Conservation (phyloP, 2,888 invertebrate genomes). For the Pantelozetes paolii region DNA sequence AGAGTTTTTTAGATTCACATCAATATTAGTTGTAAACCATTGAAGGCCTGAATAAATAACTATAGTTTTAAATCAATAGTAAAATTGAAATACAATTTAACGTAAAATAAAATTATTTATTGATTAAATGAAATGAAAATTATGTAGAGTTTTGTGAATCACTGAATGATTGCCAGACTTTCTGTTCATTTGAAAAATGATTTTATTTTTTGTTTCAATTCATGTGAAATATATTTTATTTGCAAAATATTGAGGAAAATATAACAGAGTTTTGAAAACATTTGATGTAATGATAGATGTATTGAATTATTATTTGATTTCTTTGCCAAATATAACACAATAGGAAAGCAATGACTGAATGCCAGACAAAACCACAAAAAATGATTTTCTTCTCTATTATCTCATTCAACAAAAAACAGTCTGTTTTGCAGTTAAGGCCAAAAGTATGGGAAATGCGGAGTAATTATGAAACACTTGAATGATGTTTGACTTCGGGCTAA, state of each 20-base stretch:
- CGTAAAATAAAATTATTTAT: neutral
- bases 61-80: neutral
- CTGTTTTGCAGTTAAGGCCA: neutral
- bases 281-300: neutral
- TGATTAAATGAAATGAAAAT: neutral
- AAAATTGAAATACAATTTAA: neutral
- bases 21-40: neutral
- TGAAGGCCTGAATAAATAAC: neutral
- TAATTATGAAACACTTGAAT: slow-evolving; percentile 10
- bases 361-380: neutral
- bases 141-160: neutral
- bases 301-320: no score
- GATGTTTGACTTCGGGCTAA: slow-evolving; percentile 5
- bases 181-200: neutral
- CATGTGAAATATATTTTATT: neutral
- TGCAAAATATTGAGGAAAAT: neutral
- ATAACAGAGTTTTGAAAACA: neutral
- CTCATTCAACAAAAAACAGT: neutral
- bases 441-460: neutral
- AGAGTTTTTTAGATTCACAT: neutral
- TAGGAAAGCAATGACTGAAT: neutral
- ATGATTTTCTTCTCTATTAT: neutral
- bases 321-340: neutral
- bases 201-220: neutral
- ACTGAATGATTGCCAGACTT: no score